Conservation (phyloP, 2,113 vertebrate species). For the Oryzias curvinotus region DNA sequence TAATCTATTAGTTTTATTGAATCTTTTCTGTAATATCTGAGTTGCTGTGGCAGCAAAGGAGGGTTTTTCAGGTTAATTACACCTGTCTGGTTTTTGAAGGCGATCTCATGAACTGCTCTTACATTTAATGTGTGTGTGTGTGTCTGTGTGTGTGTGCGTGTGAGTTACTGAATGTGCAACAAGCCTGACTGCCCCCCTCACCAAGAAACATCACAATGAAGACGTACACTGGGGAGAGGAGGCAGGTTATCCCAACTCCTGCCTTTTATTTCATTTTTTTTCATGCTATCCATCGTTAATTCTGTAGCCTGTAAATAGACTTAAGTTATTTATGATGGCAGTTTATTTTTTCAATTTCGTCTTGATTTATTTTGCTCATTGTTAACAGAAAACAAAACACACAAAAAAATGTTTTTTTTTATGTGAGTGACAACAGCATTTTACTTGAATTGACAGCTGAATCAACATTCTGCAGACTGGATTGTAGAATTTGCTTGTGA, state of each 20-base stretch:
- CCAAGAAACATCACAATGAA: slow-evolving; percentile 34
- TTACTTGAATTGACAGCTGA: slow-evolving; percentile 49
- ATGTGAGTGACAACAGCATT: slow-evolving; percentile 65
- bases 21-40: slow-evolving; percentile 33
- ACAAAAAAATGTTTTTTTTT: slow-evolving; percentile 68
- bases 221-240: slow-evolving; percentile 28
- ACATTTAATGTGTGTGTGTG: slow-evolving; percentile 31
- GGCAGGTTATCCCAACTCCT: slow-evolving; percentile 45
- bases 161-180: slow-evolving; percentile 69
- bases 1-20: slow-evolving; percentile 55
- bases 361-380: slow-evolving; percentile 68
- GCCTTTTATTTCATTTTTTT: slow-evolving; percentile 51
- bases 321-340: slow-evolving; percentile 59
- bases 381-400: slow-evolving; percentile 15
- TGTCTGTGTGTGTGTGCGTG: no score
- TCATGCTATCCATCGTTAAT: slow-evolving; percentile 60
- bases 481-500: slow-evolving; percentile 47
- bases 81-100: slow-evolving; percentile 31
- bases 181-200: slow-evolving; percentile 5
- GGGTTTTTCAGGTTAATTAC: slow-evolving; percentile 38
- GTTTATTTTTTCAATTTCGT: slow-evolving; percentile 50
- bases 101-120: slow-evolving; percentile 43
- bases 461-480: slow-evolving; percentile 32
- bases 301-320: slow-evolving; percentile 70
- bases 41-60: slow-evolving; percentile 38